Percentiles rank a stretch among this genome's conserved stretches.
Conservation (phyloP, 2,797 vertebrate genomes). For the Phoeniculus purpureus region DNA sequence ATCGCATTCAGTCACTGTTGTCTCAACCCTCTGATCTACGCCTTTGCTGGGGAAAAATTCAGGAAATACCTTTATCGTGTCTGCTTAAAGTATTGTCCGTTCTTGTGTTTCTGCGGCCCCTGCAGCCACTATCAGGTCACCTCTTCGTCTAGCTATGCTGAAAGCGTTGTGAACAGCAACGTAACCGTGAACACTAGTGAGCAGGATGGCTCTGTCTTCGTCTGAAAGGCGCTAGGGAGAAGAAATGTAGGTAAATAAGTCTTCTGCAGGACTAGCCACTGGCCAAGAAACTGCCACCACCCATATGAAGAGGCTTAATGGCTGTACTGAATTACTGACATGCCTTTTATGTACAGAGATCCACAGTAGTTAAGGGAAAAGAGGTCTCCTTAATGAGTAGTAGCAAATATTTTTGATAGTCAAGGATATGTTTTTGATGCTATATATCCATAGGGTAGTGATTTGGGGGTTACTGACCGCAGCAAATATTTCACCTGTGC, state of each 20-base stretch:
- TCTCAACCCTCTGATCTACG: slow-evolving; percentile 92
- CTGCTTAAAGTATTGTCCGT: slow-evolving; percentile 63
- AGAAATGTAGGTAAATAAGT: neutral
- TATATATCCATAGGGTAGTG: neutral
- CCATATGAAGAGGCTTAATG: neutral
- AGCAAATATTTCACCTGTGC: neutral
- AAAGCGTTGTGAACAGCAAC: slow-evolving; percentile 50
- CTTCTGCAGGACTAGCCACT: neutral
- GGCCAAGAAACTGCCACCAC: neutral
- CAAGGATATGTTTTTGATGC: neutral
- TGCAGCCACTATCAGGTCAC: neutral
- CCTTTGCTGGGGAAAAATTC: slow-evolving; percentile 90
- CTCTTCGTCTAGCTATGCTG: slow-evolving; percentile 44
- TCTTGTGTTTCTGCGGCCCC: slow-evolving; percentile 57
- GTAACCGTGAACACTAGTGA: slow-evolving; percentile 71
- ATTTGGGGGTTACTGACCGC: neutral
- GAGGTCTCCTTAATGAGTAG: neutral
- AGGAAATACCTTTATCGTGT: slow-evolving; percentile 79
- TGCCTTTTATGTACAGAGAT: neutral
- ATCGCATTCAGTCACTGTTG: slow-evolving; percentile 90
- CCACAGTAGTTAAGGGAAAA: neutral
- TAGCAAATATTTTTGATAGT: neutral
- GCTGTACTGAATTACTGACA: neutral
- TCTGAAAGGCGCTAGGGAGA: slow-evolving; percentile 26
- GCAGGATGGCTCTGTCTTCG: slow-evolving; percentile 47